These are phyloP conservation scores for Anser cygnoides DNA, from an alignment of 2,113 vertebrate species.

Conservation along the genomic window DNA sequence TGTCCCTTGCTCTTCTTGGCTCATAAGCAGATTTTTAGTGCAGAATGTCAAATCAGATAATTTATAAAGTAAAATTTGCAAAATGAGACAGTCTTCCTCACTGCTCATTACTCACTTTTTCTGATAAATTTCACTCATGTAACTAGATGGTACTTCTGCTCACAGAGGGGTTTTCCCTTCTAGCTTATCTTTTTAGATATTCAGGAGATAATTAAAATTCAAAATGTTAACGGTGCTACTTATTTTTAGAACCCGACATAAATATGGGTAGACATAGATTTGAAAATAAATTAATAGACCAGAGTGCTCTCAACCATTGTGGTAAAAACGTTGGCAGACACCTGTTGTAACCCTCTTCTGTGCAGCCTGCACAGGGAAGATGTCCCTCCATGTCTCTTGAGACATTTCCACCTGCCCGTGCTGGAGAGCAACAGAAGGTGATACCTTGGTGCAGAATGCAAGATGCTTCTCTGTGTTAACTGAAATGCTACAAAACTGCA, in stretches of 20 bases:
- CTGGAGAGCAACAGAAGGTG: background rate
- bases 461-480: background rate
- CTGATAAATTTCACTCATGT: slow-evolving; percentile 63
- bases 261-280: background rate
- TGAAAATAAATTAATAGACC: background rate
- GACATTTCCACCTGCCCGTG: background rate
- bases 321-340: background rate
- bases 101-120: slow-evolving; percentile 69
- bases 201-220: slow-evolving; percentile 59
- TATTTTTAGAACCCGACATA: slow-evolving; percentile 36
- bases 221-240: slow-evolving; percentile 10
- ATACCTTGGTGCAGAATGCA: background rate
- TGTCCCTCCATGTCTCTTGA: background rate
- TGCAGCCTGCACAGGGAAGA: background rate
- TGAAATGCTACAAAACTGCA: background rate
- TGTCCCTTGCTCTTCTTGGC: background rate
- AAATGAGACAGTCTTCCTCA: slow-evolving; percentile 45
- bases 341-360: background rate
- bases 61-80: slow-evolving; percentile 55
- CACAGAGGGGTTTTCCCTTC: slow-evolving; percentile 43
- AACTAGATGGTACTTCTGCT: slow-evolving; percentile 16
- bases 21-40: slow-evolving; percentile 46
- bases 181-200: slow-evolving; percentile 53
- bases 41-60: slow-evolving; percentile 65
- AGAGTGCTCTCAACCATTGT: background rate